These are phyloP conservation scores for Percina caprodes DNA, from an alignment of 2,113 vertebrate genomes.

Conservation along the genomic window DNA sequence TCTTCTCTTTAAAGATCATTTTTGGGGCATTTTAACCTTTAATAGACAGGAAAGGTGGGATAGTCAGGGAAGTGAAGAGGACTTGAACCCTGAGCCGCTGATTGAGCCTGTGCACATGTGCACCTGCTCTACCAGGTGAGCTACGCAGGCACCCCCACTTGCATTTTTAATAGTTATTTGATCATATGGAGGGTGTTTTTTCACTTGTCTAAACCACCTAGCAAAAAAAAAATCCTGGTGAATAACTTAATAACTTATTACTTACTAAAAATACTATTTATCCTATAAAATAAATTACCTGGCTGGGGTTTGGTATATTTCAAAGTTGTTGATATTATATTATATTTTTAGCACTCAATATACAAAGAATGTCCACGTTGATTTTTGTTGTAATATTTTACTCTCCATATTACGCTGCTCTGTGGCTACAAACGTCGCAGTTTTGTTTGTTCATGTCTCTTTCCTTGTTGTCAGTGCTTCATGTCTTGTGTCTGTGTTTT, in stretches of 20 bases:
- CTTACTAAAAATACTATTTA: not conserved
- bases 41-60: too few species aligned
- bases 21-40: too few species aligned
- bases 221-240: too few species aligned
- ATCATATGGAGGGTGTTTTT: not conserved
- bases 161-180: too few species aligned
- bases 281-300: not conserved
- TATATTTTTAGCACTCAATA: not conserved
- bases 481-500: not conserved
- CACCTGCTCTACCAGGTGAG: too few species aligned
- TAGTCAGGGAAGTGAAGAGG: too few species aligned
- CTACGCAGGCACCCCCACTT: not conserved
- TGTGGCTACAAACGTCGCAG: not conserved
- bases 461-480: not conserved
- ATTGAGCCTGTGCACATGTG: too few species aligned
- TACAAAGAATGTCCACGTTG: not conserved
- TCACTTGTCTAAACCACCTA: not conserved
- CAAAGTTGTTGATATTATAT: not conserved
- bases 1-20: not conserved
- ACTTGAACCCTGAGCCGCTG: too few species aligned
- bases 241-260: too few species aligned
- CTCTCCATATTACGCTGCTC: not conserved
- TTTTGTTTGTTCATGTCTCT: not conserved
- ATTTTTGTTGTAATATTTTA: not conserved
- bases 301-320: not conserved